These are phyloP conservation scores for Drosophila trapezifrons DNA, from an alignment of 1,140 invertebrate species.

Conservation along the genomic window DNA sequence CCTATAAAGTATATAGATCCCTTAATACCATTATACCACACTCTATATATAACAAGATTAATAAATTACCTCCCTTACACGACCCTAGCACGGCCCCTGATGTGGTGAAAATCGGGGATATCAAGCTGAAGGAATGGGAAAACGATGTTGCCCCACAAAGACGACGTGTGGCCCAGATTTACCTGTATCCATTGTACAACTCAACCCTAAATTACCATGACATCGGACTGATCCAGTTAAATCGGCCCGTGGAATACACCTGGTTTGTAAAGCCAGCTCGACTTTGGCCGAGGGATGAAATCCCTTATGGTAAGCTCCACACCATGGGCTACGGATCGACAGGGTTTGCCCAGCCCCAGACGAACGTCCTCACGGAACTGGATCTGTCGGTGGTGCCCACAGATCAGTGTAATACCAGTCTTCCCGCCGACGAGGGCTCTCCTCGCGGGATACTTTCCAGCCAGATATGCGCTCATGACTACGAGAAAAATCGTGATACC, in stretches of 20 bases:
- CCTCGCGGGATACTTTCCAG: conserved; percentile 51
- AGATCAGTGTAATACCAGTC: conserved; percentile 45
- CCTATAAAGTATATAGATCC: no score
- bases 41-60: neutral
- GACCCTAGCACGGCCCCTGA: conserved; percentile 42
- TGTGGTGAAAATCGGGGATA: conserved; percentile 64
- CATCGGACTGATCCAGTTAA: conserved; percentile 57
- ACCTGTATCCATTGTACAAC: conserved; percentile 60
- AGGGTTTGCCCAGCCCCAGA: conserved; percentile 56
- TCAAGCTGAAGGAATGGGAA: conserved; percentile 60
- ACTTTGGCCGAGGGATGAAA: conserved; percentile 52
- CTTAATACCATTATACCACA: no score
- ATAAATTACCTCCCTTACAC: neutral
- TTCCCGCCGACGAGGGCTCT: conserved; percentile 48
- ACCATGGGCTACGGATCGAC: conserved; percentile 72
- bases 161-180: conserved; percentile 42
- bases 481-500: conserved; percentile 62
- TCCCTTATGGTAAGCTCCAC: conserved; percentile 55
- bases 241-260: conserved; percentile 54
- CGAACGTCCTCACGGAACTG: conserved; percentile 64
- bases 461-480: conserved; percentile 67
- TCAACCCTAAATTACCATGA: conserved; percentile 56
- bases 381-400: conserved; percentile 53
- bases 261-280: conserved; percentile 60
- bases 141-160: conserved; percentile 50